Evolutionary conservation across 2,888 invertebrate species (phyloP), one percentile per base, ranked within the genome.

Genomic region (Thera obeliscata): DNA sequence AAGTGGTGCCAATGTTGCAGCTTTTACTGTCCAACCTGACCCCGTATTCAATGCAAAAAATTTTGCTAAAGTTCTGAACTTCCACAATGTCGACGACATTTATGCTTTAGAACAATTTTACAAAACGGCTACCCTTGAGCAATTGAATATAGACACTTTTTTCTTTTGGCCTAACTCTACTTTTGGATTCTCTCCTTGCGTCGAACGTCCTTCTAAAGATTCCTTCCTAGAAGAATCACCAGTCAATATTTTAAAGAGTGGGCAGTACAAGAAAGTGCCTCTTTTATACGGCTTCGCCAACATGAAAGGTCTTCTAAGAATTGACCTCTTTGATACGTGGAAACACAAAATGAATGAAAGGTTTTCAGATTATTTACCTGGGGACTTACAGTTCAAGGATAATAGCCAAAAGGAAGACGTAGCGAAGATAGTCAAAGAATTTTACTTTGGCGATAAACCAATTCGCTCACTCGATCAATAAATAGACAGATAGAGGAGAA

Each of bases 301-400:
- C n/a, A 86, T 84, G 87, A 87, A 88, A 74, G 87, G 87, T 3
- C 66, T 83, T 33, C 5, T 84, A 0, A 76, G 83, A 9, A 36
- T 82, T 12, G 38, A 54, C 0, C 41, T 73, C 0, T 87, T 85
- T 64, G 78, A 83, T 2, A 0, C 38, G 0, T 85, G 83, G 83
- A 82, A 78, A 63, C 4, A 71, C 3, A 72, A 48, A 64, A 88
- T 90, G 86, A 85, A 86, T 76, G 69, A 79, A n/a, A 83, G 81
- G 0, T 88, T 89, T 76, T 79, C 85, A 0, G 82, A 87, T 22
- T 89, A 86, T 61, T 49, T 90, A 22, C 87, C 89, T 2, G 75
- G 69, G 11, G 83, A 89, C 62, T 73, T 90, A 4, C 66, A 79
- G 54, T 86, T 86, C 72, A 64, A 74, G 3, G 77, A 49, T 57